Conservation (phyloP, 1,140 invertebrate genomes). For the Dolichoris vasculosae region DNA sequence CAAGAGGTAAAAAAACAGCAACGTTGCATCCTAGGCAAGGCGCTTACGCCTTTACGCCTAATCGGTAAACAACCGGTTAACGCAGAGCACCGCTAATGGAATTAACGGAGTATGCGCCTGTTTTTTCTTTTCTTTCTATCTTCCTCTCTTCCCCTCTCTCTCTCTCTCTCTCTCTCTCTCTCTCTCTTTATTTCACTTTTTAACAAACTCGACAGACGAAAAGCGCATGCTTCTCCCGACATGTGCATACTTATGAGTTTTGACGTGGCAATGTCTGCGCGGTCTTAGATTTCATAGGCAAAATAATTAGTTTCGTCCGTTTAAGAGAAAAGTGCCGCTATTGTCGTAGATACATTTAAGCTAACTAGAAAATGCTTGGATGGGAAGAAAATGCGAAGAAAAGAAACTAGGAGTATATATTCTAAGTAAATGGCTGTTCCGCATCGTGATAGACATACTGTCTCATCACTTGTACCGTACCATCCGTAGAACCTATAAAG, state of each 20-base stretch:
- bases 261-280: neutral
- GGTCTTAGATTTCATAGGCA: neutral
- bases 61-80: conserved; percentile 24
- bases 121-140: neutral
- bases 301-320: neutral
- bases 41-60: neutral
- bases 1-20: conserved; percentile 9
- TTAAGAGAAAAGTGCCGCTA: conserved; percentile 8
- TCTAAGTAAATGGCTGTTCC: conserved; percentile 2
- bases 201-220: neutral
- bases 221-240: neutral
- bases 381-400: neutral
- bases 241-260: neutral
- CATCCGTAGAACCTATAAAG: too few relatives aligned
- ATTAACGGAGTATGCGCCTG: neutral
- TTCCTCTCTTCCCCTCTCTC: neutral
- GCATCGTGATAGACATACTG: neutral
- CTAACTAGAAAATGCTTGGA: neutral
- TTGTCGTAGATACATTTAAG: neutral
- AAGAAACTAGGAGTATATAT: neutral
- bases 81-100: conserved; percentile 16
- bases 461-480: neutral
- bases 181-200: too few relatives aligned
- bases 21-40: conserved; percentile 2
- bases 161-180: neutral